Percentiles rank a stretch among this genome's conserved stretches.
Evolutionary conservation across 2,797 vertebrate genomes (phyloP).

Genomic region (Halcyon chelicuti): DNA sequence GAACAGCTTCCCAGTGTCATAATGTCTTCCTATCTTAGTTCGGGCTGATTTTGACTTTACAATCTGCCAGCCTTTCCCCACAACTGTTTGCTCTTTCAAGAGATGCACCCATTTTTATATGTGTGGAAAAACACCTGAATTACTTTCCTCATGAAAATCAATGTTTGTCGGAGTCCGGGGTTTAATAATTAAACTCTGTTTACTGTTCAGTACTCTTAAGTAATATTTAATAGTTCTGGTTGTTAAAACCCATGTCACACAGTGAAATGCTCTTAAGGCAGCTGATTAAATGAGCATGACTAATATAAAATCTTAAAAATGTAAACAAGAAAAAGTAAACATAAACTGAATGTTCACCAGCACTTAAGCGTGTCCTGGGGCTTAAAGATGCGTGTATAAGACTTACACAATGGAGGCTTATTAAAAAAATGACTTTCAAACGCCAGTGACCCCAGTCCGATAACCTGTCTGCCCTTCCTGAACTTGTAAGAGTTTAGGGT

Average conservation of each 20-base stretch:
- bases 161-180: not conserved
- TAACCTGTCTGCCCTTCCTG: slow-evolving; percentile 70
- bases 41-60: not conserved
- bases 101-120: not conserved
- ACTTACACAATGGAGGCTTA: slow-evolving; percentile 74
- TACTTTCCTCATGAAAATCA: not conserved
- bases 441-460: slow-evolving; percentile 53
- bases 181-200: slow-evolving; percentile 6
- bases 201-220: not conserved
- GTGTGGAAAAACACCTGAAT: not conserved
- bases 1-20: not conserved
- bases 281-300: not conserved
- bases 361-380: not conserved
- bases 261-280: not conserved
- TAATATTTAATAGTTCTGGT: not conserved
- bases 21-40: not conserved
- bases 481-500: slow-evolving; percentile 66
- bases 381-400: not conserved
- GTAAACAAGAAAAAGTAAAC: not conserved
- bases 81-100: not conserved
- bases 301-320: not conserved
- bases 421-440: slow-evolving; percentile 74
- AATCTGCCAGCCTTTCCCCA: not conserved
- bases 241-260: not conserved
- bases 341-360: not conserved